Base-by-base conservation (phyloP, 1,140 invertebrate species). In the Zeugodacus cucurbitae region DNA sequence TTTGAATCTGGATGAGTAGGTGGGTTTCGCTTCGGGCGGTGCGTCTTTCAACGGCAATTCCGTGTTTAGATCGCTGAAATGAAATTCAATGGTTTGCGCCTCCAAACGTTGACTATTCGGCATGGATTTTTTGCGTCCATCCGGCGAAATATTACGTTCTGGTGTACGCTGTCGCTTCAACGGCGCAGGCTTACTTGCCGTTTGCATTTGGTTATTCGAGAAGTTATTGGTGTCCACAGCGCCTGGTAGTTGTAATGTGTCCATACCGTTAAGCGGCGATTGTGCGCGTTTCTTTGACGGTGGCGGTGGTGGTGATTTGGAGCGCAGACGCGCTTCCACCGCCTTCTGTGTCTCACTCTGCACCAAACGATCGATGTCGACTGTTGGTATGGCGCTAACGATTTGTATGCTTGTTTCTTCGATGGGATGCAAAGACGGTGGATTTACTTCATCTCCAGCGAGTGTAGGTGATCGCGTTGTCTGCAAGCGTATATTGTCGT, bases 81-180 rank as follows among this genome's bases (percentile, higher is more conserved):
- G 32, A 11, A 87, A 48, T 70, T 87, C 87, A 54, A 87, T 37
- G 7, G 58, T 87, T 32, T 87, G 87, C 11, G 59, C 32, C 26
- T 87, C 54, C 41, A 70, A 41, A 6, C n/a, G 17, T 22, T 87
- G 59, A 29, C n/a, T 67, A 34, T 85, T 74, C 14, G 20, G 20
- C 26, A 26, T 41, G 17, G 20, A 57, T 82, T 37, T 89, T 48
- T 82, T 88, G 10, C 3, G 34, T 41, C 89, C 87, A 59, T 91
- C 90, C n/a, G 91, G 91, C 0, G 92, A 91, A 0, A 90, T 74
- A 11, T 91, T 90, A 10, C 91, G 88, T 20, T 93, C 92, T 0
- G 91, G 91, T 0, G 92, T 90, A 41, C 91, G 92, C n/a, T 93
- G 91, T 0, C 92, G 90, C 70, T 93, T 93, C 0, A 93, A 89